Base-by-base conservation (phyloP, 2,888 invertebrate genomes). In the Habroteleia sp. region DNA sequence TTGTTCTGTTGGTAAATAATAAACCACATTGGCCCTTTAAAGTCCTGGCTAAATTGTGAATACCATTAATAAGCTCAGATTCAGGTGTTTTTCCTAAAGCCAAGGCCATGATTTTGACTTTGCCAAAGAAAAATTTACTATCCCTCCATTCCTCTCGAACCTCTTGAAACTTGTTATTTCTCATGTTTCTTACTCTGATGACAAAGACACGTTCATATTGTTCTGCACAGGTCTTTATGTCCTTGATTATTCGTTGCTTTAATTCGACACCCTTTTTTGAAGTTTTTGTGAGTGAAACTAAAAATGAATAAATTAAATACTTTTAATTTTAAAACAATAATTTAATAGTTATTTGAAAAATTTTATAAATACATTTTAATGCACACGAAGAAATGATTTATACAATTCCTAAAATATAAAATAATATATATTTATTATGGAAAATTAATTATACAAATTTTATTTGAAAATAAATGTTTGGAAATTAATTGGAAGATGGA, bases 101-200 rank as follows among this genome's bases (percentile, higher is more conserved):
- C 52, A 98, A 90, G 13, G 95, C 94, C 93, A 99, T 96, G 1
- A 99, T 94, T 90, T 96, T 97, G 87, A 98, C 98, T 90, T 99
- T 99, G 0, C 98, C 99, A 89, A 99, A 97, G 89, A 97, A 96
- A 89, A 99, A 97, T 85, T 96, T 91, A 68, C 97, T 97, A 80
- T 96, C 94, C 82, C 93, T 94, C 97, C 97, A 98, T 82, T 96
- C 93, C 78, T 92, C 92, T 33, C 98, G 91, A 3, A 99, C 90
- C 79, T 95, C 94, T 89, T 97, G 96, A 75, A 99, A 89, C 85
- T 95, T 94, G 77, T 92, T 93, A 86, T 97, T 98, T 73, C 98
- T 91, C 96, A 98, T 96, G 87, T 98, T 98, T 83, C 94, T 92
- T 11, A 96, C 94, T 41, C 95, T 94, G 88, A 98, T 97, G 3